Conservation (phyloP, 1,140 invertebrate genomes). For the Monomorium pharaonis region DNA sequence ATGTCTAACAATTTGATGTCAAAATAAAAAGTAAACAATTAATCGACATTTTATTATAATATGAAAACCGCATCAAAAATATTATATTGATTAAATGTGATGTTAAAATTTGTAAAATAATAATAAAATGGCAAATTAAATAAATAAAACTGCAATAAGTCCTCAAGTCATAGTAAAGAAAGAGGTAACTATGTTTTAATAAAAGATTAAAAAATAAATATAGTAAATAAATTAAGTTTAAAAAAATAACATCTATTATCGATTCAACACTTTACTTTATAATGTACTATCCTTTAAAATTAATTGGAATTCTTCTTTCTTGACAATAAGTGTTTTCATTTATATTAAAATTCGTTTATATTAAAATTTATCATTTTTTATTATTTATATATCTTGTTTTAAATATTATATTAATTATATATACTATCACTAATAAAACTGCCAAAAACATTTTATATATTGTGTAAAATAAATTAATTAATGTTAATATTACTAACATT, state of each 20-base stretch:
- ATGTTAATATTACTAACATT: neutral
- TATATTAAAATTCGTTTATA: slow-evolving; percentile 1
- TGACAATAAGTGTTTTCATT: neutral
- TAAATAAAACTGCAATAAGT: too few species aligned
- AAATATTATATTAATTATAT: neutral
- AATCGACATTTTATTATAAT: too few species aligned
- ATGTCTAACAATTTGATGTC: too few species aligned
- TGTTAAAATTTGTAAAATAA: too few species aligned
- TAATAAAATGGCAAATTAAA: too few species aligned
- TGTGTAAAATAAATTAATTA: neutral
- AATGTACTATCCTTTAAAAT: neutral
- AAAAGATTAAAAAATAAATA: neutral
- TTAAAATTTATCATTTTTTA: neutral
- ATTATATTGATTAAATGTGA: too few species aligned
- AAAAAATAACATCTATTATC: neutral
- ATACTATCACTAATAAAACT: too few species aligned
- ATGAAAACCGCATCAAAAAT: too few species aligned
- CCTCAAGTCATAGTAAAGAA: neutral
- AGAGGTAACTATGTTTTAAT: neutral
- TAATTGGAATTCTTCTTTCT: slow-evolving; percentile 21
- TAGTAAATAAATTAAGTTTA: neutral
- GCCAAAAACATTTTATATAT: neutral
- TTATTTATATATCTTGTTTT: neutral
- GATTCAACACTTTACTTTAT: slow-evolving; percentile 1
- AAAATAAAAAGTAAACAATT: too few species aligned